Evolutionary conservation across 2,797 vertebrate species (phyloP).

Genomic region (Karalla daura): DNA sequence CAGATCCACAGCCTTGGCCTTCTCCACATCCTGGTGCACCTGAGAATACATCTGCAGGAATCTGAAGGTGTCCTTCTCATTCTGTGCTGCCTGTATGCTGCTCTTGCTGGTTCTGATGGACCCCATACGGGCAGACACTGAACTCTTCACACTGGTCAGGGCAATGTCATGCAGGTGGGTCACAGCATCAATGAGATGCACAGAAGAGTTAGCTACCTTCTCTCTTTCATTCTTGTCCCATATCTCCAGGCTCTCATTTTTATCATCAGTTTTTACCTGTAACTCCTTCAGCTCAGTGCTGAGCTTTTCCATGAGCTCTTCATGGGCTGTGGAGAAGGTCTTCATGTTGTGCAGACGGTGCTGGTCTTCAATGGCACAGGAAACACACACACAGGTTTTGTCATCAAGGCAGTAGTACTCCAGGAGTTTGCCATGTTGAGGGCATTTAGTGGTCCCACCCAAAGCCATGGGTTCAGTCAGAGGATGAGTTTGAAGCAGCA

Average conservation of each 20-base stretch:
- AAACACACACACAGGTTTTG: slow-evolving; percentile 67
- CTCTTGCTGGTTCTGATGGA: slow-evolving; percentile 51
- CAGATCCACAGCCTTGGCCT: slow-evolving; percentile 65
- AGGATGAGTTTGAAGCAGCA: slow-evolving; percentile 71
- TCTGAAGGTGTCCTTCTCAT: slow-evolving; percentile 64
- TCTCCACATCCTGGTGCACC: slow-evolving; percentile 68
- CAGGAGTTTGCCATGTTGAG: slow-evolving; percentile 69
- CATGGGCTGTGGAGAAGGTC: slow-evolving; percentile 72
- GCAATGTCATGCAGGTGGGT: slow-evolving; percentile 44
- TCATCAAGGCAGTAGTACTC: slow-evolving; percentile 80
- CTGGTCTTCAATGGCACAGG: slow-evolving; percentile 74
- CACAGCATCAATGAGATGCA: slow-evolving; percentile 54
- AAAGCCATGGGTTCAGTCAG: slow-evolving; percentile 68
- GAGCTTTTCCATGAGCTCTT: slow-evolving; percentile 63
- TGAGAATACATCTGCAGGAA: slow-evolving; percentile 75
- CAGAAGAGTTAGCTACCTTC: slow-evolving; percentile 28
- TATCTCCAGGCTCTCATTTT: slow-evolving; percentile 48
- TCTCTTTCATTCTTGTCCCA: slow-evolving; percentile 65
- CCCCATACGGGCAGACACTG: slow-evolving; percentile 66
- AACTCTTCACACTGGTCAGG: slow-evolving; percentile 62
- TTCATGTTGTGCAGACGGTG: slow-evolving; percentile 77
- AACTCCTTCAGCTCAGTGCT: slow-evolving; percentile 36
- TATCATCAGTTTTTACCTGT: slow-evolving; percentile 10
- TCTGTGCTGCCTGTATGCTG: slow-evolving; percentile 60
- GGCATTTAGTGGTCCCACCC: slow-evolving; percentile 54